Conservation (phyloP, 1,140 invertebrate species). For the Paracyclopina nana region DNA sequence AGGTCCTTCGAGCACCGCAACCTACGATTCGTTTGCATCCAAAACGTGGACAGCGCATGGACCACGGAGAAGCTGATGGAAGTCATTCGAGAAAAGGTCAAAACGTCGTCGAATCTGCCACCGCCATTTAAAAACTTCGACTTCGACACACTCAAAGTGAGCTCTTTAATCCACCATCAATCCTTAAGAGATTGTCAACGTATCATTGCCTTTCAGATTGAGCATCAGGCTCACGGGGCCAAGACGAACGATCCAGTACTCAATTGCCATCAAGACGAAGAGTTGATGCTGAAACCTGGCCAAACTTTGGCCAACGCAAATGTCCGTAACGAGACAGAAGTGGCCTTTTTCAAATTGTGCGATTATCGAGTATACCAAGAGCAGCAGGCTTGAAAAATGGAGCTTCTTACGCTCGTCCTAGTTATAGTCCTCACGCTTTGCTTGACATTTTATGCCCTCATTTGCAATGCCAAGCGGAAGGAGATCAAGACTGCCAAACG, state of each 20-base stretch:
- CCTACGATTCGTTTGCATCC: constrained; percentile 22
- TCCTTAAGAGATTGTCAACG: too few species aligned
- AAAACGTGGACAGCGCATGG: constrained; percentile 19
- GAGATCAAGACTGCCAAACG: constrained; percentile 25
- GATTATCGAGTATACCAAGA: constrained; percentile 21
- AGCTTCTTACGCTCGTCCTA: neutral
- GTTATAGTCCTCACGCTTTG: neutral
- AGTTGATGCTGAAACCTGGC: constrained; percentile 20
- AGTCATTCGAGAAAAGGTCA: constrained; percentile 17
- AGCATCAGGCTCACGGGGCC: constrained; percentile 22
- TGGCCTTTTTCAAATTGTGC: constrained; percentile 24
- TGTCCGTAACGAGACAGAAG: constrained; percentile 24
- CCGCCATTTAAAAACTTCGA: constrained; percentile 22
- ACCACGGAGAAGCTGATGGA: constrained; percentile 19
- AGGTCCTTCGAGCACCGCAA: constrained; percentile 24
- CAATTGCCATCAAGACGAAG: constrained; percentile 22
- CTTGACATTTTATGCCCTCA: constrained; percentile 1
- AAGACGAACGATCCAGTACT: constrained; percentile 24
- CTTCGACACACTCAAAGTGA: constrained; percentile 22
- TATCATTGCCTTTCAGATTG: constrained; percentile 22
- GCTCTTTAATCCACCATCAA: too few species aligned
- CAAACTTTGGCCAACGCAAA: constrained; percentile 19
- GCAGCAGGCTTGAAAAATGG: neutral
- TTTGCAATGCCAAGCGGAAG: neutral
- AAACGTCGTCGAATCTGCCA: constrained; percentile 19